Percentiles rank a stretch among this genome's conserved stretches.
These are phyloP conservation scores for Falco biarmicus DNA, from an alignment of 2,797 vertebrate species.

Conservation along the genomic window DNA sequence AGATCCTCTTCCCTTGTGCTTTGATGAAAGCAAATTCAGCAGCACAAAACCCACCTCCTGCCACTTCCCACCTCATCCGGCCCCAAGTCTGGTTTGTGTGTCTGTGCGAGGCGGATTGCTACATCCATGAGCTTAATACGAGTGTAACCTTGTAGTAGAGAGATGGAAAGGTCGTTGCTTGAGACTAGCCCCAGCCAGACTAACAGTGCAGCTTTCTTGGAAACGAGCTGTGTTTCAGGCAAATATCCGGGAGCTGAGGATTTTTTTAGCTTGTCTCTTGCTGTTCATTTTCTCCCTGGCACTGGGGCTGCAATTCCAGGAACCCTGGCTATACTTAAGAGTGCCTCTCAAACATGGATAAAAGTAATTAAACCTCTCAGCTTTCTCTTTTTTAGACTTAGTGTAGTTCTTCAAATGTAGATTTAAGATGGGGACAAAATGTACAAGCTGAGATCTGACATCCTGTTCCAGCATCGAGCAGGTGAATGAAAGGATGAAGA, in stretches of 20 bases:
- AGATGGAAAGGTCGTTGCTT: neutral
- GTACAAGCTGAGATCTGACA: neutral
- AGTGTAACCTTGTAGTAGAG: neutral
- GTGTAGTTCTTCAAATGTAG: neutral
- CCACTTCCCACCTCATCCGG: neutral
- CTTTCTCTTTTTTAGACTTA: neutral
- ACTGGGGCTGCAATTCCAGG: conserved; percentile 26
- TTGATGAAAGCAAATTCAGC: neutral
- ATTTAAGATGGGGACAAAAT: neutral
- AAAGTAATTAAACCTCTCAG: conserved; percentile 49
- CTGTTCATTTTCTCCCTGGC: conserved; percentile 50
- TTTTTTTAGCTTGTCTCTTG: conserved; percentile 5
- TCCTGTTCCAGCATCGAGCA: neutral
- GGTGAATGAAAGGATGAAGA: neutral
- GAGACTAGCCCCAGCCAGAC: neutral
- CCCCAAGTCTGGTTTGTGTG: rapidly evolving
- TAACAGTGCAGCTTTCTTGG: neutral
- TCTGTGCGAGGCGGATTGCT: rapidly evolving
- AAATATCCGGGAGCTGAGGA: neutral
- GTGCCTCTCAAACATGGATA: neutral
- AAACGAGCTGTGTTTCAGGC: neutral
- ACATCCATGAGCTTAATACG: neutral
- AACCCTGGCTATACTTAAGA: conserved; percentile 8
- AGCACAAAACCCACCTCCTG: neutral
- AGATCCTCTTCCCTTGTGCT: neutral